Conservation (phyloP, 2,888 invertebrate species). For the Ectemnius continuus region DNA sequence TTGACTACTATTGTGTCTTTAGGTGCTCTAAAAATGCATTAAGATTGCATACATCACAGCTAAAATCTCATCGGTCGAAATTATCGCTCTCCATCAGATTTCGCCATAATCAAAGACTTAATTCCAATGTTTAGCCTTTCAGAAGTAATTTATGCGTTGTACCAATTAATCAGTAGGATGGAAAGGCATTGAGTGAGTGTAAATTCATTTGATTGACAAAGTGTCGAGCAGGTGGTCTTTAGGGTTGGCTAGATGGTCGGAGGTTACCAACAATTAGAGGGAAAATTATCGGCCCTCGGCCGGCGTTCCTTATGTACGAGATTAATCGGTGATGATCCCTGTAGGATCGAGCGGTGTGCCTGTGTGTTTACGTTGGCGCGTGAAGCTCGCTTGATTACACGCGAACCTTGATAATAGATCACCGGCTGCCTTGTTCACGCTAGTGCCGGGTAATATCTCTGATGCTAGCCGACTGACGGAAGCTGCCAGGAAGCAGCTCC, state of each 20-base stretch:
- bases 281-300: conserved; percentile 26
- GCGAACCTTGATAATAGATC: conserved; percentile 62
- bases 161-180: too few relatives aligned
- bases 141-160: too few relatives aligned
- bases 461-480: conserved; percentile 41
- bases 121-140: too few relatives aligned
- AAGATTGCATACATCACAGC: too few relatives aligned
- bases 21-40: too few relatives aligned
- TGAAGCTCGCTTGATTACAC: conserved; percentile 61
- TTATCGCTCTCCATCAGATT: too few relatives aligned
- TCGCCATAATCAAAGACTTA: too few relatives aligned
- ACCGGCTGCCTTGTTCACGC: conserved; percentile 59
- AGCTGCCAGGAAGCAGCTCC: conserved; percentile 32
- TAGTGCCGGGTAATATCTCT: conserved; percentile 54
- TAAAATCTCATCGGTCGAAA: too few relatives aligned
- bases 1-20: too few relatives aligned
- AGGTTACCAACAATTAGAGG: background rate
- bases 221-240: too few relatives aligned
- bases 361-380: conserved; percentile 57
- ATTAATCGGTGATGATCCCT: conserved; percentile 62
- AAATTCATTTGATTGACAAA: too few relatives aligned
- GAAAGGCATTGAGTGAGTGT: too few relatives aligned
- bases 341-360: conserved; percentile 24
- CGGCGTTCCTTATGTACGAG: conserved; percentile 53
- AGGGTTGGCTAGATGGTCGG: conserved; percentile 1